Conservation (phyloP, 1,140 invertebrate species). For the Drosophila tropicalis region DNA sequence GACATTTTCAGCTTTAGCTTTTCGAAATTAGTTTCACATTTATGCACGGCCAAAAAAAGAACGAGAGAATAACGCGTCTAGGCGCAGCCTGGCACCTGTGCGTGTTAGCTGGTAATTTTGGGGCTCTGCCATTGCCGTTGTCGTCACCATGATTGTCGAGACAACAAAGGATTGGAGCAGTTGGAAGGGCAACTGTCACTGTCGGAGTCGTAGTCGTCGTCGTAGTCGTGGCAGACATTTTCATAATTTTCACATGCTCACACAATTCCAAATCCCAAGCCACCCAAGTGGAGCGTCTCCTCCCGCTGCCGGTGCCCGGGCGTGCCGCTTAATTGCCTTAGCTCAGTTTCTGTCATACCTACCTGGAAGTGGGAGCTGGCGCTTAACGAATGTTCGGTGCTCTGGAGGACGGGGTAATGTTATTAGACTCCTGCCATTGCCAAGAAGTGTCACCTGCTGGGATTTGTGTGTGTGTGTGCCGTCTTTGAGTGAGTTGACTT, state of each 20-base stretch:
- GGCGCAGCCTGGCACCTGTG: constrained; percentile 57
- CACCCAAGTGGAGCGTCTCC: background rate
- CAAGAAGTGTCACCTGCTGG: constrained; percentile 53
- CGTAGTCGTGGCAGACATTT: constrained; percentile 57
- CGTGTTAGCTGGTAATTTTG: constrained; percentile 62
- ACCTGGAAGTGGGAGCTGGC: constrained; percentile 1
- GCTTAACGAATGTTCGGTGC: no score
- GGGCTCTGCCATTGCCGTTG: constrained; percentile 2
- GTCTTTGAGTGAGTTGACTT: constrained; percentile 4
- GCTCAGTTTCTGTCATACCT: constrained; percentile 15
- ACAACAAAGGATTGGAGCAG: constrained; percentile 70
- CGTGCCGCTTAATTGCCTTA: constrained; percentile 63
- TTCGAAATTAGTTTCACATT: constrained; percentile 61
- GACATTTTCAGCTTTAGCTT: constrained; percentile 17
- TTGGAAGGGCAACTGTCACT: constrained; percentile 52
- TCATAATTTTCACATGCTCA: constrained; percentile 75
- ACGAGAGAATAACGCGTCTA: constrained; percentile 11
- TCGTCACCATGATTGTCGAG: constrained; percentile 36
- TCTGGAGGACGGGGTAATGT: constrained; percentile 36
- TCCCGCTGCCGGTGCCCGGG: constrained; percentile 22
- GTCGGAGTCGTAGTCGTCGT: background rate
- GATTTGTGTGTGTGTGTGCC: constrained; percentile 32
- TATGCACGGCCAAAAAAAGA: constrained; percentile 39
- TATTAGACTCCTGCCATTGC: constrained; percentile 42
- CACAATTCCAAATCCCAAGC: constrained; percentile 28